phyloP scores from a whole-genome alignment of 2,888 invertebrate species.

The Diplazon laetatorius region DNA sequence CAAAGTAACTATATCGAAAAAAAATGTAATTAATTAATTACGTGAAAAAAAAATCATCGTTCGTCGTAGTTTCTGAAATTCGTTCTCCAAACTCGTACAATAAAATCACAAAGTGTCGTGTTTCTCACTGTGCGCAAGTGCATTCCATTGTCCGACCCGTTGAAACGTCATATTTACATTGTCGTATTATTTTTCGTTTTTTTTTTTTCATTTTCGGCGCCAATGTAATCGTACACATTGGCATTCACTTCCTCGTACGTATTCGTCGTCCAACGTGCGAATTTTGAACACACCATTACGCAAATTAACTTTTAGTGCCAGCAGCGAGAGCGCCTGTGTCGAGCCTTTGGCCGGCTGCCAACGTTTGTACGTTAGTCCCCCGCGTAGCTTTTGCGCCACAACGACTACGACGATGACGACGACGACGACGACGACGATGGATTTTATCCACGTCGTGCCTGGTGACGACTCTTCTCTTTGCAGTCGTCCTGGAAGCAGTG shows the following conservation, averaged over 20 bases:
- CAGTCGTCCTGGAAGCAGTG: conserved; percentile 24
- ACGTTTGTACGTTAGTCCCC: conserved; percentile 69
- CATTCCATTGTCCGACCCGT: no score
- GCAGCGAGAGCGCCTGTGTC: conserved; percentile 63
- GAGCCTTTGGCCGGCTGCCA: conserved; percentile 71
- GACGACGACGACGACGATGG: conserved; percentile 28
- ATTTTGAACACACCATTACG: conserved; percentile 79
- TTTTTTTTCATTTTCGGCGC: conserved; percentile 8
- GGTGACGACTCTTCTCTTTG: conserved; percentile 20
- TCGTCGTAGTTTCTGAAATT: no score
- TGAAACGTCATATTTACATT: conserved; percentile 24
- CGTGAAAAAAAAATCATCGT: no score
- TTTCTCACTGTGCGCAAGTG: no score
- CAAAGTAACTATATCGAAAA: no score
- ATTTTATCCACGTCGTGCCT: conserved; percentile 36
- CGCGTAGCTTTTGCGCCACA: conserved; percentile 65
- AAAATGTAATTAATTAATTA: no score
- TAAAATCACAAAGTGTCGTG: no score
- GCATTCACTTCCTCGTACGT: conserved; percentile 1
- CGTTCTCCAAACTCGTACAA: no score
- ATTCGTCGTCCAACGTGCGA: conserved; percentile 59
- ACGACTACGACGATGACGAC: conserved; percentile 22
- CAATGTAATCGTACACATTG: background rate
- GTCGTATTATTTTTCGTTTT: no score
- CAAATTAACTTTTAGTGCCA: conserved; percentile 79